Base-by-base conservation (phyloP, 2,888 invertebrate genomes). In the Lathronympha strigana region DNA sequence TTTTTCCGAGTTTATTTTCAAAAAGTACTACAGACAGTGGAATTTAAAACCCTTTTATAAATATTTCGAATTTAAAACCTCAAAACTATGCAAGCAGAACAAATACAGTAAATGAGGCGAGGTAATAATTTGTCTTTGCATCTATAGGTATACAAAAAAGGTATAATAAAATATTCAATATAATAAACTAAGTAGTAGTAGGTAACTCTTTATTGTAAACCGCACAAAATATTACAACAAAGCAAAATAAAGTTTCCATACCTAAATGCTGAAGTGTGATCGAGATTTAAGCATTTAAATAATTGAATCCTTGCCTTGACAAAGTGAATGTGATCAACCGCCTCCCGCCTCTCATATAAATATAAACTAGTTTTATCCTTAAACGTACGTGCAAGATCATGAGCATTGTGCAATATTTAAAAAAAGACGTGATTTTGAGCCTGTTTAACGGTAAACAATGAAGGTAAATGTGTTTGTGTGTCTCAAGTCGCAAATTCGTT, bases 401-500 rank as follows among this genome's bases (percentile, higher is more conserved):
- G 19, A 45, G n/a, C 21, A 51, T 6, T n/a, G 13, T 1, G 15
- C 19, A 19, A 2, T 17, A 11, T 51, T 33, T 33, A 11, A 6
- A 13, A 5, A 36, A 53, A 5, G n/a, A 28, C 19, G 31, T 4
- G 31, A 17, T 17, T 25, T 55, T 13, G 4, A 31, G 15, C 23
- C 21, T 33, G 36, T 17, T 9, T 61, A 61, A 55, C 61, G 61
- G 61, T 33, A 55, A 31, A 49, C 38, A 50, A 45, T 53, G 45
- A 61, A 38, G 54, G 31, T 40, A 54, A 51, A 51, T 15, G 54
- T 54, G 45, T 21, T 49, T 61, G 60, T 49, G 54, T 47, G 54
- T 49, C 45, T 47, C 47, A 47, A 60, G 60, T 38, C 15, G 36
- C 28, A 31, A 60, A 15, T 62, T 62, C 43, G 36, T n/a, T 43